phyloP scores from a whole-genome alignment of 1,140 invertebrate species.

The Drosophila paulistorum region DNA sequence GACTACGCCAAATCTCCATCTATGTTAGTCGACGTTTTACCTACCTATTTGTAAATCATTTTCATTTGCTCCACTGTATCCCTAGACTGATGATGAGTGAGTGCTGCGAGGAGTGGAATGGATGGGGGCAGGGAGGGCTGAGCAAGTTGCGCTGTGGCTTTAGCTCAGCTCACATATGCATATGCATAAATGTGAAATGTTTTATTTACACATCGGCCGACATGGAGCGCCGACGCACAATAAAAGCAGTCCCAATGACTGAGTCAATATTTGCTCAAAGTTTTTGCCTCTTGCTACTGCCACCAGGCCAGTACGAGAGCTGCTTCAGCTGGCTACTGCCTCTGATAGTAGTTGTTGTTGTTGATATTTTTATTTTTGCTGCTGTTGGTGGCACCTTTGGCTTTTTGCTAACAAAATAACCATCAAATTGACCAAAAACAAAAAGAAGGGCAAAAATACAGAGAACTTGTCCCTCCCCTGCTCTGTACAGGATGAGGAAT shows the following conservation, averaged over 20 bases:
- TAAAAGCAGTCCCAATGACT: slow-evolving; percentile 35
- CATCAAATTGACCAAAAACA: slow-evolving; percentile 38
- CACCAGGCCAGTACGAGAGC: neutral
- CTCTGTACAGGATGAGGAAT: neutral
- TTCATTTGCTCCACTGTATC: neutral
- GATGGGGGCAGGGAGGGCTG: no score
- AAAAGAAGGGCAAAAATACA: neutral
- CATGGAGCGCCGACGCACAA: slow-evolving; percentile 30
- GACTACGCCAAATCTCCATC: no score
- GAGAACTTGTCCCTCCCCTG: neutral
- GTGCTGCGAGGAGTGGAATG: neutral
- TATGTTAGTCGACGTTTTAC: no score
- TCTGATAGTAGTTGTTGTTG: slow-evolving; percentile 25
- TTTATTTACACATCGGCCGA: slow-evolving; percentile 56
- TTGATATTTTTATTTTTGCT: slow-evolving; percentile 24
- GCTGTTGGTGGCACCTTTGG: slow-evolving; percentile 21
- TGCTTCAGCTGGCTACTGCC: neutral
- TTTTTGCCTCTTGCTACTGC: slow-evolving; percentile 34
- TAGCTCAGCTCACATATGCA: slow-evolving; percentile 51
- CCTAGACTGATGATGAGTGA: slow-evolving; percentile 7
- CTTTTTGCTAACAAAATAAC: slow-evolving; percentile 32
- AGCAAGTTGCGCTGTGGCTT: neutral
- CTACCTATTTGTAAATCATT: no score
- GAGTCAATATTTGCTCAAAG: slow-evolving; percentile 67
- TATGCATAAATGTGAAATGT: slow-evolving; percentile 61